Base-by-base conservation (phyloP, 2,113 vertebrate species). In the Pedetes capensis region DNA sequence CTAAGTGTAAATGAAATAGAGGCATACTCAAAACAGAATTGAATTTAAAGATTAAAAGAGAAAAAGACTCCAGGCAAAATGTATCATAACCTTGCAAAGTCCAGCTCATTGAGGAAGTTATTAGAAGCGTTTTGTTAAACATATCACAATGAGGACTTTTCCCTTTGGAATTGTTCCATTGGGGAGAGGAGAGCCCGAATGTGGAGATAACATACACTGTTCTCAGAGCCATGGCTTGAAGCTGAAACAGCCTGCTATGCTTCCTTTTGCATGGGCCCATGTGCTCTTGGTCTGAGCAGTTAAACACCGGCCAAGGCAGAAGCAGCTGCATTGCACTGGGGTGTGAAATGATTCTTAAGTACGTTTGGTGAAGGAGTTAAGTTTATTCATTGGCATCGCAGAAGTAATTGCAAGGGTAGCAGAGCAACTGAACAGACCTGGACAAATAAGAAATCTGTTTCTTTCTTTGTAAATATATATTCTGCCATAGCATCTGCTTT, bases 241-340 rank as follows among this genome's bases (percentile, higher is more conserved):
- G 83, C 13, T 66, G 63, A 87, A 97, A 53, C 44, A 32, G 39
- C 79, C 72, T 79, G 32, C 34, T 55, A 6, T 42, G 72, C 57
- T 71, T 82, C 39, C 76, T 83, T 87, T 82, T 47, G 8, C 68
- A 49, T 9, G 27, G 34, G 44, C 61, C 68, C 69, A 11, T 51
- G 63, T 42, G 63, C 79, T 92, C 88, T 85, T 80, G 57, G 89
- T 97, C 89, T 75, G 55, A 82, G 81, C 72, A 80, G 63, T 72
- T 86, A 75, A 86, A 94, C 57, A 49, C 51, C 81, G 75, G 57
- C 69, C 57, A 27, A 1, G n/a, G 47, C 44, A 87, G 93, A 66
- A 95, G 96, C 97, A 96, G 97, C 96, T 97, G 97, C 85, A 91
- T 34, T 14, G 86, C 91, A 96, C 63, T 96, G 92, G 89, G 89